phyloP scores from a whole-genome alignment of 2,113 vertebrate species.

The Triplophysa rosa region DNA sequence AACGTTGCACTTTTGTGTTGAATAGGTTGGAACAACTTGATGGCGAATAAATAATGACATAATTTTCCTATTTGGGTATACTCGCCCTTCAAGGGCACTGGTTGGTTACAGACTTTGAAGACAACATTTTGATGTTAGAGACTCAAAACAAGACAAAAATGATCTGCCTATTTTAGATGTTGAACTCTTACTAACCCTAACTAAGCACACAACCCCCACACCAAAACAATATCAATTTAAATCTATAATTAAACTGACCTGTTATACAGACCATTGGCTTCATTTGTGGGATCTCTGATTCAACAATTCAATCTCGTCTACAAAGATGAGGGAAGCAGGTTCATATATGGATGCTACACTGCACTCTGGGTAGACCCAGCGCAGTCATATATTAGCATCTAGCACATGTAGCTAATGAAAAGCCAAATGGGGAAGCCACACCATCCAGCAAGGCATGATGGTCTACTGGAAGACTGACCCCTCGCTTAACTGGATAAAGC shows the following conservation, averaged over 20 bases:
- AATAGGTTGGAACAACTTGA: too few relatives aligned
- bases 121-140: neutral
- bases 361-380: neutral
- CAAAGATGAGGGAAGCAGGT: slow-evolving; percentile 4
- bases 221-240: slow-evolving; percentile 2
- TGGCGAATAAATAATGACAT: too few relatives aligned
- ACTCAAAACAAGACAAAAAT: neutral
- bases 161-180: too few relatives aligned
- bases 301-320: neutral
- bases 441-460: slow-evolving; percentile 50
- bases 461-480: slow-evolving; percentile 75
- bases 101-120: neutral
- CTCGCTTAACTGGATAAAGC: slow-evolving; percentile 94
- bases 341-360: slow-evolving; percentile 9
- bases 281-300: neutral
- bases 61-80: too few relatives aligned
- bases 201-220: neutral
- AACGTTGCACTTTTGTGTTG: too few relatives aligned
- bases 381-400: slow-evolving; percentile 22
- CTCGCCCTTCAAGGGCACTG: neutral
- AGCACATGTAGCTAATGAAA: slow-evolving; percentile 33
- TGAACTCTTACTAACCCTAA: too few relatives aligned
- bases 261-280: neutral
- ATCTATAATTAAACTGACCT: slow-evolving; percentile 2
- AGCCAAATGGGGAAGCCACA: slow-evolving; percentile 36